A percentile compares a stretch with the other conserved stretches of the same genome.
Evolutionary conservation across 2,797 vertebrate genomes (phyloP).

Genomic region (Pseudochaenichthys georgianus): DNA sequence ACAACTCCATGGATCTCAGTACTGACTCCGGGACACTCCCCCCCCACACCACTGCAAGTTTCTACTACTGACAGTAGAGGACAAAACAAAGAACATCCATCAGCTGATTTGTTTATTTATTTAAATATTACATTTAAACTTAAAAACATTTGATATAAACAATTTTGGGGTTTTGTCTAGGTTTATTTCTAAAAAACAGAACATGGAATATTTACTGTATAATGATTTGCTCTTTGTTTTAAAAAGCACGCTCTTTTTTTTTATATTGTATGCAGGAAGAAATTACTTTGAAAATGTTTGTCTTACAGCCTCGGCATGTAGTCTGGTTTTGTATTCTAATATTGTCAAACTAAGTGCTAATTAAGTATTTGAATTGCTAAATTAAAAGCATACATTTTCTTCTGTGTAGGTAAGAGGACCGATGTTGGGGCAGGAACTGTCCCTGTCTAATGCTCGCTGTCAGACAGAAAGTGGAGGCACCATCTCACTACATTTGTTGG

Average conservation of each 20-base stretch:
- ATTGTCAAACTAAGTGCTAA: not conserved
- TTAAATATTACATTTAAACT: slow-evolving; percentile 4
- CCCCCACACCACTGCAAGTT: slow-evolving; percentile 58
- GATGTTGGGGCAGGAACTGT: slow-evolving; percentile 56
- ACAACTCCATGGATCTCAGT: slow-evolving; percentile 64
- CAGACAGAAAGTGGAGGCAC: slow-evolving; percentile 81
- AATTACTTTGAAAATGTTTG: not conserved
- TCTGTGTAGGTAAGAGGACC: slow-evolving; percentile 75
- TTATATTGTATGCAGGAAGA: slow-evolving; percentile 3
- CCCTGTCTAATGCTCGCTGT: slow-evolving; percentile 50
- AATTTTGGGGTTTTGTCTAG: not conserved
- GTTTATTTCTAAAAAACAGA: slow-evolving; percentile 8
- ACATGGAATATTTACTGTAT: slow-evolving; percentile 1
- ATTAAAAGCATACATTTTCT: not conserved
- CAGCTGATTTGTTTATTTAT: slow-evolving; percentile 1
- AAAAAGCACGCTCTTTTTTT: not conserved
- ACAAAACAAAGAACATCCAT: slow-evolving; percentile 20
- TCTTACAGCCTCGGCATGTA: not conserved
- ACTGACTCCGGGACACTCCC: slow-evolving; percentile 38
- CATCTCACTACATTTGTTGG: slow-evolving; percentile 88
- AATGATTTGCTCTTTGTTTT: not conserved
- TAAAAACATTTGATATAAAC: not conserved
- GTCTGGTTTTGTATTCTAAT: not conserved
- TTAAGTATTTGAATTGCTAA: not conserved
- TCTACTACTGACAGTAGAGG: slow-evolving; percentile 11